A percentile compares a stretch with the other conserved stretches of the same genome.
These are phyloP conservation scores for Galago senegalensis DNA, from an alignment of 2,797 vertebrate genomes.

Conservation along the genomic window DNA sequence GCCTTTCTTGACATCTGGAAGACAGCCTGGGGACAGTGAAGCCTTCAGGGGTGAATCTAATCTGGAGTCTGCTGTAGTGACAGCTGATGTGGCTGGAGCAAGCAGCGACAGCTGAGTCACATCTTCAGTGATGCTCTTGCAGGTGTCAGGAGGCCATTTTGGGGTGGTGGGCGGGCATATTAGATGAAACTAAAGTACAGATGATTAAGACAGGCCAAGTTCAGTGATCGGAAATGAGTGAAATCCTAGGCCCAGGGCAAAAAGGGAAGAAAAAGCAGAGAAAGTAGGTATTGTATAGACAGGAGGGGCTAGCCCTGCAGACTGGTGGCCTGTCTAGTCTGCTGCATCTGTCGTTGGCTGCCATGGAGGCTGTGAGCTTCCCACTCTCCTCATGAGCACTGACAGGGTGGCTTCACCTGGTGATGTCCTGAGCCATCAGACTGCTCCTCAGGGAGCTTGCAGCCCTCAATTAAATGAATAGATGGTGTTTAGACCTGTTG, in stretches of 20 bases:
- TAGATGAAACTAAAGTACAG: neutral
- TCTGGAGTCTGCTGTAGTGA: no score
- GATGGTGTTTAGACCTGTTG: neutral
- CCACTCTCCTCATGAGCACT: neutral
- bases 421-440: no score
- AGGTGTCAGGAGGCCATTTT: neutral
- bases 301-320: neutral
- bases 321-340: rapidly evolving
- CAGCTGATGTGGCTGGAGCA: neutral
- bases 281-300: neutral
- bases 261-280: neutral
- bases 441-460: neutral
- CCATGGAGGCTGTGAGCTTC: rapidly evolving
- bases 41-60: neutral
- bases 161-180: rapidly evolving
- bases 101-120: neutral
- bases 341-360: neutral
- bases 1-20: neutral
- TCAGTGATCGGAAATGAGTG: neutral
- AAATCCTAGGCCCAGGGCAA: neutral
- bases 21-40: neutral
- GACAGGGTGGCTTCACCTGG: neutral
- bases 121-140: neutral
- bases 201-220: neutral
- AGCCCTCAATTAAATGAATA: neutral